These are phyloP conservation scores for Agrilus biguttatus DNA, from an alignment of 2,888 invertebrate species.

Conservation along the genomic window DNA sequence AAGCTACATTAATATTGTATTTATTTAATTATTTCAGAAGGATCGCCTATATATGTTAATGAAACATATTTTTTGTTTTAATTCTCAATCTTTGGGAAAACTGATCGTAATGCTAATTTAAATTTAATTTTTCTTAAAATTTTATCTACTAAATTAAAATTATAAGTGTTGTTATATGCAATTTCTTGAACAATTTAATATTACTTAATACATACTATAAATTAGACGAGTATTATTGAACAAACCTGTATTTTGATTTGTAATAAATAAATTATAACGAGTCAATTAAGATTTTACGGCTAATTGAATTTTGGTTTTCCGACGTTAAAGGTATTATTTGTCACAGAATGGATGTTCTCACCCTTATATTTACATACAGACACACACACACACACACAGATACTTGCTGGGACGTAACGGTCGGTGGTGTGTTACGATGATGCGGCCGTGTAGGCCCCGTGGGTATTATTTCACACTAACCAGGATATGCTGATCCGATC, in stretches of 20 bases:
- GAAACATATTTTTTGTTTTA: no score
- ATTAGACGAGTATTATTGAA: no score
- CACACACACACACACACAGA: conserved; percentile 7
- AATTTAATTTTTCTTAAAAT: no score
- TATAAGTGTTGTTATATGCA: no score
- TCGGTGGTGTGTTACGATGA: background rate
- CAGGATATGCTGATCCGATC: conserved; percentile 25
- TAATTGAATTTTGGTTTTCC: conserved; percentile 16
- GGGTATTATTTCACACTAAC: conserved; percentile 31
- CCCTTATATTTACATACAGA: conserved; percentile 9
- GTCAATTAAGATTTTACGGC: conserved; percentile 12
- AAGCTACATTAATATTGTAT: no score
- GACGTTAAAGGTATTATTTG: conserved; percentile 15
- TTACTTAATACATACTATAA: no score
- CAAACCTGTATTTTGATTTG: background rate
- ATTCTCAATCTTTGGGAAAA: no score
- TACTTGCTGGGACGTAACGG: background rate
- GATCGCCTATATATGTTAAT: no score
- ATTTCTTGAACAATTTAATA: no score
- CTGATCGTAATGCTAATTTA: no score
- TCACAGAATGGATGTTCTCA: conserved; percentile 11
- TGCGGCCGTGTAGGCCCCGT: conserved; percentile 18
- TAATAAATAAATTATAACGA: background rate
- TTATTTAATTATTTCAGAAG: no score
- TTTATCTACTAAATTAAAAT: no score